Evolutionary conservation across 2,888 invertebrate species (phyloP).

Genomic region (Agriopis aurantiaria): DNA sequence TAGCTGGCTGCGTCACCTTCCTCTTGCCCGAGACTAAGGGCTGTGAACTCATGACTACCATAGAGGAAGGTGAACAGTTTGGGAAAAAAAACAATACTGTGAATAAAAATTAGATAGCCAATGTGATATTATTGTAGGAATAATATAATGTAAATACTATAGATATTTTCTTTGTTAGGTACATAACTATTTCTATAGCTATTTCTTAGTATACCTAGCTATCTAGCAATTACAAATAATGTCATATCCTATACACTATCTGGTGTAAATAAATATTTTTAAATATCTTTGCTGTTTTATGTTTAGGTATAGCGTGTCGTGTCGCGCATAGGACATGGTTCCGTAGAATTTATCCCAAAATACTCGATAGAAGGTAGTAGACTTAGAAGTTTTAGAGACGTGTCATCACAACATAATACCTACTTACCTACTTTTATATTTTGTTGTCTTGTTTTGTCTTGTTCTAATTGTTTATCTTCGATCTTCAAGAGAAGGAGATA

Average conservation of each 20-base stretch:
- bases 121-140: slow-evolving; percentile 9
- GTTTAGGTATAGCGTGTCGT: not conserved
- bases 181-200: not conserved
- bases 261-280: not conserved
- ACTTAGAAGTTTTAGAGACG: too few species aligned
- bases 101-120: not conserved
- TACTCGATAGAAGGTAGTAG: too few species aligned
- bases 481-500: too few species aligned
- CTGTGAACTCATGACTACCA: slow-evolving; percentile 91
- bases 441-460: too few species aligned
- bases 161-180: not conserved
- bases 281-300: not conserved
- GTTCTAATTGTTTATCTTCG: too few species aligned
- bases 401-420: too few species aligned
- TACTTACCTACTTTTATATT: too few species aligned
- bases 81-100: slow-evolving; percentile 58
- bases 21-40: slow-evolving; percentile 93
- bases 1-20: slow-evolving; percentile 83
- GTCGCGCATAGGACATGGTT: too few species aligned
- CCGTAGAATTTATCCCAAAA: too few species aligned
- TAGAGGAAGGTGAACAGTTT: slow-evolving; percentile 91
- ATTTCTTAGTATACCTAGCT: not conserved
- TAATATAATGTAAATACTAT: not conserved
- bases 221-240: too few species aligned
- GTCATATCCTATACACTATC: not conserved